Base-by-base conservation (phyloP, 2,888 invertebrate genomes). In the Drosophila incognita region DNA sequence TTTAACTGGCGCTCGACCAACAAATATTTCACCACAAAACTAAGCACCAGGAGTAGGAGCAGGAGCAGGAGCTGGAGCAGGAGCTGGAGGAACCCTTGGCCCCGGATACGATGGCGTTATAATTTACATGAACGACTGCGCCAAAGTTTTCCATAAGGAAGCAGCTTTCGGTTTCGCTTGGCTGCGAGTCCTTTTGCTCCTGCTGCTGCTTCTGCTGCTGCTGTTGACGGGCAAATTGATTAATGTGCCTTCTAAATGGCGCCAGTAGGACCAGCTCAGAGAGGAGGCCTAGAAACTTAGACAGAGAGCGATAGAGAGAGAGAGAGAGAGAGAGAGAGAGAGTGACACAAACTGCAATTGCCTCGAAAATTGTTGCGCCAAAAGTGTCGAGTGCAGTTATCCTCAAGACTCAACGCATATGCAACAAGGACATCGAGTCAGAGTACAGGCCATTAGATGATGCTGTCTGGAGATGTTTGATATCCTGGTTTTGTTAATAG, bases 231-330 rank as follows among this genome's bases (percentile, higher is more conserved):
- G 40, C 72, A 79, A 87, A 89, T 89, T 85, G 85, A 85, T 89
- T 85, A 85, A 85, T 85, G 85, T 74, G 88, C 73, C 88, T 79
- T 85, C 83, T 75, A 85, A 89, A 87, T 79, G 90, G 88, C 88
- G 88, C 88, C 84, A 82, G 71, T 61, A 73, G 60, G 64, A 38
- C 60, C 64, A 64, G 49, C 63, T 58, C 15, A 24, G 24, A 46
- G 24, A 11, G 15, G 33, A 42, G 21, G 46, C 21, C 38, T 6
- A 15, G 21, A 1, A 18, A 29, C n/a, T 1, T 46, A 4, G 15
- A 8, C 24, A 24, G 15, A 24, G 27, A 42, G n/a, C 1, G 29
- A 29, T 1, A 2, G 21, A 8, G 15, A 33, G 24, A 7, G 27
- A 15, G 18, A 13, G 33, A 56, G 52, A 73, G 71, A 60, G 54